Evolutionary conservation across 2,113 vertebrate genomes (phyloP), one percentile per base, ranked within the genome.

Genomic region (Antechinus stuartii): DNA sequence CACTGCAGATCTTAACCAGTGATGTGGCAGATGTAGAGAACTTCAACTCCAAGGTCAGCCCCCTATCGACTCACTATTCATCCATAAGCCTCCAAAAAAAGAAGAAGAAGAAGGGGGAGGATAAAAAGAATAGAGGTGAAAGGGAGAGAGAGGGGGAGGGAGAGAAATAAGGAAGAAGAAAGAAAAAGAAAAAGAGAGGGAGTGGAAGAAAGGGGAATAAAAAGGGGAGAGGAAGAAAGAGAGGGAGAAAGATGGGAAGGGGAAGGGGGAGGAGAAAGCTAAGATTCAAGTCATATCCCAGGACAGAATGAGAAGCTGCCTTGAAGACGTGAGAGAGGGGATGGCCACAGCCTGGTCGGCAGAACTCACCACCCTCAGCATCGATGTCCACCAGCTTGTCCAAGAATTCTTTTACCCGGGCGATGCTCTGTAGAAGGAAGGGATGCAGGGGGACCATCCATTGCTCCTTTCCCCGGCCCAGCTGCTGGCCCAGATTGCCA

Each of bases 391-490:
- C 99, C 96, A 99, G 97, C 97, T 97, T 95, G 94, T 99, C 99
- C 96, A 99, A 98, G 98, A 99, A 99, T 96, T 99, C 99, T 93
- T 98, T 98, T 96, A 99, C 98, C 0, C 98, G 99, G 0, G 98
- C 97, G 94, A 99, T 98, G 0, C 99, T 99, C 97, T 99, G 98
- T 19, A 99, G 98, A 97, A 99, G 99, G 97, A 99, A 96, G 53
- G 99, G 98, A 54, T 99, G 99, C 22, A 99, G 99, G 0, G 99
- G 99, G 0, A 98, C 98, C 99, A 99, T 99, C 99, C 99, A 99
- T 2, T 99, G 99, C 97, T 99, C 99, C 98, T 99, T 99, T 91
- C 99, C 99, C 23, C 99, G 99, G 12, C 99, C 99, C 95, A 99
- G 97, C 98, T 99, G 99, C 94, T 99, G 99, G 54, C 99, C 99